Evolutionary conservation across 2,113 vertebrate species (phyloP).

Genomic region (Erythrolamprus reginae): DNA sequence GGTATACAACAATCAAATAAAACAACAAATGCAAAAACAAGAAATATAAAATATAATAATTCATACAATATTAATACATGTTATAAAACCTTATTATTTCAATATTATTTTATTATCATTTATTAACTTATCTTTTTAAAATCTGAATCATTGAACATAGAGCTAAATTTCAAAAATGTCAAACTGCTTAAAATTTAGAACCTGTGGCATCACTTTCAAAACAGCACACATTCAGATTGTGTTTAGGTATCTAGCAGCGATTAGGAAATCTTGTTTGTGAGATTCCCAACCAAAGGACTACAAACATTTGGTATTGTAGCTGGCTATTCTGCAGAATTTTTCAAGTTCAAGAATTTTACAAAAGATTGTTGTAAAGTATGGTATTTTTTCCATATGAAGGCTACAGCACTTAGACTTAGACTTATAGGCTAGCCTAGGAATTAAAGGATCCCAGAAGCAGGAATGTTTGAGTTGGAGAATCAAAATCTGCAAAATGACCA

Average conservation of each 20-base stretch:
- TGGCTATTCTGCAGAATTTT: not conserved
- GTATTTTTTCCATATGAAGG: not conserved
- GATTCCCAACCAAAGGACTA: not conserved
- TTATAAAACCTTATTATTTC: not conserved
- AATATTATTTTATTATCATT: no score
- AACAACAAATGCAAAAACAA: not conserved
- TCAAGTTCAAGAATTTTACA: not conserved
- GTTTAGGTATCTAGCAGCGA: not conserved
- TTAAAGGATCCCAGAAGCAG: not conserved
- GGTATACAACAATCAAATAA: not conserved
- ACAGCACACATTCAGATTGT: not conserved
- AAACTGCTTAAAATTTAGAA: not conserved
- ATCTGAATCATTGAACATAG: not conserved
- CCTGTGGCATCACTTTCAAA: not conserved
- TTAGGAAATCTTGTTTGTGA: not conserved
- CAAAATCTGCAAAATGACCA: not conserved
- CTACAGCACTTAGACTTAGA: no score
- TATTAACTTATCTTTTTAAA: no score
- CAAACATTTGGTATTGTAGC: not conserved
- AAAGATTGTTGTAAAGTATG: not conserved
- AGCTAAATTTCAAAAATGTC: not conserved
- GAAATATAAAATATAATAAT: not conserved
- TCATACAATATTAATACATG: not conserved
- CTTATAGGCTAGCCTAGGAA: not conserved
- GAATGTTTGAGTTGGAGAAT: not conserved